phyloP scores from a whole-genome alignment of 2,797 vertebrate species.

The Calcarius lapponicus region DNA sequence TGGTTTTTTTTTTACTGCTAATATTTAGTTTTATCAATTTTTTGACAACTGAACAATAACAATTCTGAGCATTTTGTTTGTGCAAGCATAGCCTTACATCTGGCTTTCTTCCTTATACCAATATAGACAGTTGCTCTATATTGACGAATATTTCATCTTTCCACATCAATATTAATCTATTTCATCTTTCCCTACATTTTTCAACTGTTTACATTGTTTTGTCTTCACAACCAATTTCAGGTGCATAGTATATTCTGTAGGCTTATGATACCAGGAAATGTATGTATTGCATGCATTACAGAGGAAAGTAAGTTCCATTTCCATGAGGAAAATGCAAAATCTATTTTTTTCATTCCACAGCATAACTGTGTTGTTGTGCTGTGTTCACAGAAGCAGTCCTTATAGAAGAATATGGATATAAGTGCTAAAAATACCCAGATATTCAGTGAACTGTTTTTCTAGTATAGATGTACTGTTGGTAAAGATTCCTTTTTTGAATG shows the following conservation, averaged over 20 bases:
- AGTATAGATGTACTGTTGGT: background rate
- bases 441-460: background rate
- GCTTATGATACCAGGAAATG: background rate
- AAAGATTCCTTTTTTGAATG: background rate
- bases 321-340: background rate
- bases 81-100: background rate
- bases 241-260: background rate
- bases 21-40: background rate
- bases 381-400: background rate
- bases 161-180: background rate
- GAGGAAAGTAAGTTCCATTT: background rate
- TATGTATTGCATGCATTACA: background rate
- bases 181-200: background rate
- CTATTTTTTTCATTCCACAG: background rate
- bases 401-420: background rate
- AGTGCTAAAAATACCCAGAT: background rate
- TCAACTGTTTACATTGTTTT: background rate
- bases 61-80: background rate
- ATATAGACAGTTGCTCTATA: background rate
- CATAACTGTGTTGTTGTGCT: background rate
- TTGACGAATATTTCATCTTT: background rate
- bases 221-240: background rate
- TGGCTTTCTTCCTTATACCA: background rate
- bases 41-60: background rate
- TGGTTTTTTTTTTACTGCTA: background rate